Percentiles rank a stretch among this genome's conserved stretches.
Evolutionary conservation across 1,140 invertebrate species (phyloP).

Genomic region (Cylas formicarius): DNA sequence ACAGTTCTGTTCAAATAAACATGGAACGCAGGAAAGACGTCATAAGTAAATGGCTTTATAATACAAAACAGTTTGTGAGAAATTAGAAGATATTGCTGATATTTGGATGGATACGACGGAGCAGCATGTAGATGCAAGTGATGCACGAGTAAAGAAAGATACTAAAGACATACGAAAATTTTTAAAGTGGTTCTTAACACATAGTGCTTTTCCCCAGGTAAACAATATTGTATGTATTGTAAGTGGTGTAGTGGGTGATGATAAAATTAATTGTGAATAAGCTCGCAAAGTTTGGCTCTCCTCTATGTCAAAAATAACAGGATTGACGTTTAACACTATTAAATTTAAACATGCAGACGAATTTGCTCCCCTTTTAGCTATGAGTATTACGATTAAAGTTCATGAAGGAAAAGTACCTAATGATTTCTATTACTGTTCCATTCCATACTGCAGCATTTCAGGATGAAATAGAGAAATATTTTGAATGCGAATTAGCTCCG

Average conservation of each 20-base stretch:
- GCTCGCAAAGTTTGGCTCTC: constrained; percentile 37
- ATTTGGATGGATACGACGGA: constrained; percentile 36
- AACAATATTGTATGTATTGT: neutral
- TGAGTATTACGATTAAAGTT: constrained; percentile 34
- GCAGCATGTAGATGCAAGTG: constrained; percentile 41
- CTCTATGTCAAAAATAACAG: constrained; percentile 24
- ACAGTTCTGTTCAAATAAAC: no score
- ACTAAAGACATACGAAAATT: neutral
- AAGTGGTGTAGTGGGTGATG: constrained; percentile 37
- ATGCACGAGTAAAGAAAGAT: constrained; percentile 24
- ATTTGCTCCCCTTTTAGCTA: constrained; percentile 34
- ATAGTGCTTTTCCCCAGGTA: constrained; percentile 1
- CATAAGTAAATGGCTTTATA: constrained; percentile 35
- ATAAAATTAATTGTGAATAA: constrained; percentile 40
- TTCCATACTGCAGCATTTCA: constrained; percentile 30
- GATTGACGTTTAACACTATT: constrained; percentile 32
- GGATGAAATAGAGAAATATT: constrained; percentile 36
- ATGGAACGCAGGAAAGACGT: no score
- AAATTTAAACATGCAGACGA: constrained; percentile 38
- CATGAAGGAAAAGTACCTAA: constrained; percentile 33
- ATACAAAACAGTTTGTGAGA: constrained; percentile 32
- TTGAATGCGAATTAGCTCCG: constrained; percentile 37
- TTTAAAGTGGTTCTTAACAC: neutral
- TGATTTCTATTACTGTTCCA: constrained; percentile 40
- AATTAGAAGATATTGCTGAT: constrained; percentile 37